A percentile compares a stretch with the other conserved stretches of the same genome.
These are phyloP conservation scores for Drosophila koepferae DNA, from an alignment of 2,888 invertebrate genomes.

Conservation along the genomic window DNA sequence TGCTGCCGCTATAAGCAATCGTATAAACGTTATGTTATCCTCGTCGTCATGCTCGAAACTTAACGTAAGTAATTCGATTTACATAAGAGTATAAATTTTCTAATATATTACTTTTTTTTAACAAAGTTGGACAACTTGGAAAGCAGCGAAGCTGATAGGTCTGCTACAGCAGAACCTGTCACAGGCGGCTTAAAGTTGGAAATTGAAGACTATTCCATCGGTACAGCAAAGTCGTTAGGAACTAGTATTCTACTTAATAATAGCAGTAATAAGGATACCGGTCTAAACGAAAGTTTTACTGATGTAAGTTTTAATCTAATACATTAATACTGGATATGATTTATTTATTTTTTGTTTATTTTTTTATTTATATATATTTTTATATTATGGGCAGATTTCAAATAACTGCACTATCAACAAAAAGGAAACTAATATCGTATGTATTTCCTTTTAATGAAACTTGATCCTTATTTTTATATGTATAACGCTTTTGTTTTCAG, in stretches of 20 bases:
- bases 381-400: conserved; percentile 90
- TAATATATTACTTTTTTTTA: conserved; percentile 1
- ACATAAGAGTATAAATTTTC: neutral
- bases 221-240: conserved; percentile 55
- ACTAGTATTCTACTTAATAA: conserved; percentile 48
- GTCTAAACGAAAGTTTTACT: conserved; percentile 89
- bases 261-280: conserved; percentile 77
- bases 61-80: conserved; percentile 50
- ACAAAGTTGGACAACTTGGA: conserved; percentile 58
- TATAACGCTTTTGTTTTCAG: conserved; percentile 88
- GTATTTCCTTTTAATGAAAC: conserved; percentile 84
- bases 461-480: neutral
- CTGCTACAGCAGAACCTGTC: conserved; percentile 28
- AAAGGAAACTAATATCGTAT: conserved; percentile 96
- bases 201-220: conserved; percentile 52
- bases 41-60: conserved; percentile 48
- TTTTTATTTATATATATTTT: neutral
- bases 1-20: conserved; percentile 46
- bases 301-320: conserved; percentile 88
- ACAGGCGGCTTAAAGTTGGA: conserved; percentile 47
- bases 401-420: conserved; percentile 96
- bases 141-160: conserved; percentile 34
- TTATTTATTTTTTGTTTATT: too few relatives aligned
- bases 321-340: neutral
- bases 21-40: conserved; percentile 45